A percentile compares a stretch with the other conserved stretches of the same genome.
Evolutionary conservation across 2,113 vertebrate genomes (phyloP).

Genomic region (Odontophorus gujanensis): DNA sequence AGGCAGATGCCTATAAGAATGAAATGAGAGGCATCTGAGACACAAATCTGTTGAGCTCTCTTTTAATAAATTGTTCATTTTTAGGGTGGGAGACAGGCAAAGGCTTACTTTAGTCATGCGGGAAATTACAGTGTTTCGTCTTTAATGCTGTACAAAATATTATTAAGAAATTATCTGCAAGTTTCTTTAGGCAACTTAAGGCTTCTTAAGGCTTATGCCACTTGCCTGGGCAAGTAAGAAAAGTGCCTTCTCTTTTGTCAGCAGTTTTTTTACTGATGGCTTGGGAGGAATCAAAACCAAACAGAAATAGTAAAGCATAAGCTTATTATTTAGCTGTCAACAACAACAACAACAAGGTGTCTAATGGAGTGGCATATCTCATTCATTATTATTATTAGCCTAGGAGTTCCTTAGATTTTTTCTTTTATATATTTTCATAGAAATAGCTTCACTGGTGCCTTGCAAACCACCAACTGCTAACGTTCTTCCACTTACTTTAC

Average conservation of each 20-base stretch:
- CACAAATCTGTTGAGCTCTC: background rate
- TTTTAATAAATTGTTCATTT: background rate
- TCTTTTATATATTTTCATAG: background rate
- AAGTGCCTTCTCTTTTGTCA: background rate
- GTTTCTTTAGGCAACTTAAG: background rate
- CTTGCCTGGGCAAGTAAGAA: background rate
- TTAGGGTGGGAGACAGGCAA: background rate
- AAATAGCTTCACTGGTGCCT: background rate
- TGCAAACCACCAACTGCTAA: background rate
- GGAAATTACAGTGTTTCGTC: background rate
- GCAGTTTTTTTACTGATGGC: constrained; percentile 10
- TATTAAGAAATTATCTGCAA: background rate
- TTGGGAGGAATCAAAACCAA: background rate
- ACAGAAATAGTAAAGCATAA: constrained; percentile 17
- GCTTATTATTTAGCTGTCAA: background rate
- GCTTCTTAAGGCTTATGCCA: background rate
- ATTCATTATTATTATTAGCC: constrained; percentile 26
- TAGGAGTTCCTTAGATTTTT: background rate
- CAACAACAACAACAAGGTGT: background rate
- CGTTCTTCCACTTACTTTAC: background rate
- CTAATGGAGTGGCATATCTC: background rate
- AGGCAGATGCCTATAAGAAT: background rate
- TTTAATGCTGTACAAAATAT: background rate
- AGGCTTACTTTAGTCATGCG: background rate
- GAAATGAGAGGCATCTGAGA: background rate